Evolutionary conservation across 1,140 invertebrate species (phyloP).

Genomic region (Drosophila nannoptera): DNA sequence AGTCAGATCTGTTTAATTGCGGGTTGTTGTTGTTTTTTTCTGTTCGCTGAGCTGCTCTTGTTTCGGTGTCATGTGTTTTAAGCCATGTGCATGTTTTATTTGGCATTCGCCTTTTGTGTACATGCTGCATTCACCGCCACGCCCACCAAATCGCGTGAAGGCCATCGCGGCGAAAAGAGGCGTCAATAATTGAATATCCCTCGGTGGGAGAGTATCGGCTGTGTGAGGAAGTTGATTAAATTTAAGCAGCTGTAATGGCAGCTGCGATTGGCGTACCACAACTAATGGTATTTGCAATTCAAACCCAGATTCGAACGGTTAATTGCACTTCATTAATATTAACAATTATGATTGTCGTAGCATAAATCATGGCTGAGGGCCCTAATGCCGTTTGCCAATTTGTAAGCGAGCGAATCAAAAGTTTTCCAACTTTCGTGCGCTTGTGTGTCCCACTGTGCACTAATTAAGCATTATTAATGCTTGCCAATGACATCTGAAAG

Average conservation of each 20-base stretch:
- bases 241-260: conserved; percentile 47
- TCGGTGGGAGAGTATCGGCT: conserved; percentile 35
- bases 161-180: conserved; percentile 48
- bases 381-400: conserved; percentile 14
- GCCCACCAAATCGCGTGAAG: conserved; percentile 58
- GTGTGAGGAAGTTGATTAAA: conserved; percentile 62
- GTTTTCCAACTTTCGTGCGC: conserved; percentile 32
- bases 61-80: conserved; percentile 73
- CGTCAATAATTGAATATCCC: conserved; percentile 72
- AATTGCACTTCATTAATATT: conserved; percentile 63
- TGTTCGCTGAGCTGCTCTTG: conserved; percentile 39
- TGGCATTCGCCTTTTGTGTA: conserved; percentile 56
- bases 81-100: conserved; percentile 75
- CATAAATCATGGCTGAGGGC: conserved; percentile 19
- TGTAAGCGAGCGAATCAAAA: neutral
- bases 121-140: conserved; percentile 53
- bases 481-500: conserved; percentile 54
- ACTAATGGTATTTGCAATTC: conserved; percentile 56
- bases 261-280: neutral
- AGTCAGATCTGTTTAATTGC: neutral
- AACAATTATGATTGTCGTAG: conserved; percentile 36
- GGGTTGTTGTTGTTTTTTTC: conserved; percentile 28
- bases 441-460: conserved; percentile 7
- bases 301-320: conserved; percentile 51
- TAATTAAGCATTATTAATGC: conserved; percentile 64